phyloP scores from a whole-genome alignment of 2,888 invertebrate species.

The Orthonevra nobilis region DNA sequence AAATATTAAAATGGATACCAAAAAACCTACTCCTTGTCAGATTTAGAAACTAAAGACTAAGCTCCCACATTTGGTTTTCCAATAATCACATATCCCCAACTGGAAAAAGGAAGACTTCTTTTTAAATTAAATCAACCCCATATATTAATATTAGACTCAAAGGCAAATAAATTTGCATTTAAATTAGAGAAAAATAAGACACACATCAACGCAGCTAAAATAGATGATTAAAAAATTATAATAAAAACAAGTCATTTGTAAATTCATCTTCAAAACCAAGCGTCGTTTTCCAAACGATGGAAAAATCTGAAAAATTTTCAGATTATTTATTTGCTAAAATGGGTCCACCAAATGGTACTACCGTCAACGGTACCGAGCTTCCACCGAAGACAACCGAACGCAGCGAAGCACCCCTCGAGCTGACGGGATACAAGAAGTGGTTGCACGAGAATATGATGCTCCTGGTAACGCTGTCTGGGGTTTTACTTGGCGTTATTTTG shows the following conservation, averaged over 20 bases:
- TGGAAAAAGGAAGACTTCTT: not conserved
- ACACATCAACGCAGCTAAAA: constrained; percentile 43
- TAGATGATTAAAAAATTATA: constrained; percentile 8
- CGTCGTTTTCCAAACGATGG: constrained; percentile 80
- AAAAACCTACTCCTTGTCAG: constrained; percentile 36
- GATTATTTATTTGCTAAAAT: constrained; percentile 91
- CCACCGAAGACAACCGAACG: constrained; percentile 83
- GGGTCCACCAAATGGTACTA: constrained; percentile 84
- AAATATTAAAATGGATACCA: too few relatives aligned
- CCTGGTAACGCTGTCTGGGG: constrained; percentile 89
- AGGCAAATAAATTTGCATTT: not conserved
- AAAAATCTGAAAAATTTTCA: constrained; percentile 86
- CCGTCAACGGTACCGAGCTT: constrained; percentile 80
- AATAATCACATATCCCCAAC: constrained; percentile 17
- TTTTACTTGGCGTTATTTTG: constrained; percentile 86
- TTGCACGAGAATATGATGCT: constrained; percentile 89
- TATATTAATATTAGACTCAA: too few relatives aligned
- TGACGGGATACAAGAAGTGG: constrained; percentile 85
- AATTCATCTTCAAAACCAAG: constrained; percentile 44
- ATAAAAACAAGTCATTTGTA: constrained; percentile 12
- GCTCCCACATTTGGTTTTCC: not conserved
- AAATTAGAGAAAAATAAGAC: not conserved
- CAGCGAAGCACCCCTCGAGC: constrained; percentile 84
- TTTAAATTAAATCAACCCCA: too few relatives aligned
- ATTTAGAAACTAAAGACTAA: constrained; percentile 30